phyloP scores from a whole-genome alignment of 1,140 invertebrate genomes.

The Mylabris phalerata region DNA sequence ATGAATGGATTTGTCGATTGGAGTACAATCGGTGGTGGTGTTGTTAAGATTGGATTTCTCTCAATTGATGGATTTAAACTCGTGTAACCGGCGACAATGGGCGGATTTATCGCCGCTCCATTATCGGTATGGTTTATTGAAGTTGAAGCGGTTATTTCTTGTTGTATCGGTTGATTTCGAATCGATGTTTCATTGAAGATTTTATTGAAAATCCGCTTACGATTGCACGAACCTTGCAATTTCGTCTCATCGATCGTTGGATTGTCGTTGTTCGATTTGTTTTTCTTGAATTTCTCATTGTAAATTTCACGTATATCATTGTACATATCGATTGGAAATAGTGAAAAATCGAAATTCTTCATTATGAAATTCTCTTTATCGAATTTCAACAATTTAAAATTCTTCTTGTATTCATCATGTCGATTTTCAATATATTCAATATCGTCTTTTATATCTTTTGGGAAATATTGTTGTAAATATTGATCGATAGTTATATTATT shows the following conservation, averaged over 20 bases:
- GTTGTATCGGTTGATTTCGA: neutral
- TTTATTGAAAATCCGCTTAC: neutral
- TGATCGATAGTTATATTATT: slow-evolving; percentile 24
- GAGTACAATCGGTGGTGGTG: too few relatives aligned
- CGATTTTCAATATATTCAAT: neutral
- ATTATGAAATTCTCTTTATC: neutral
- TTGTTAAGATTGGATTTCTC: too few relatives aligned
- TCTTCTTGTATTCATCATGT: neutral
- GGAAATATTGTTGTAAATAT: slow-evolving; percentile 26
- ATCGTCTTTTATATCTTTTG: slow-evolving; percentile 1
- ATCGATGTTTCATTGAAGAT: neutral
- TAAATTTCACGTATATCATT: slow-evolving; percentile 1
- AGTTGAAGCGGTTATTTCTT: neutral
- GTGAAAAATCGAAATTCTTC: slow-evolving; percentile 3
- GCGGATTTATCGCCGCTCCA: neutral
- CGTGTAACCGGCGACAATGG: too few relatives aligned
- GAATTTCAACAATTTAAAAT: neutral
- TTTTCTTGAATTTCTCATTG: neutral
- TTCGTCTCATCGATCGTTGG: too few relatives aligned
- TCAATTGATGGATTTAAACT: too few relatives aligned
- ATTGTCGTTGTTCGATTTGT: neutral
- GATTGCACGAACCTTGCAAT: neutral
- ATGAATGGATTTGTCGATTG: too few relatives aligned
- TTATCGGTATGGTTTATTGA: neutral
- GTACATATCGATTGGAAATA: neutral